These are phyloP conservation scores for Sitobion miscanthi DNA, from an alignment of 1,140 invertebrate genomes.

Conservation along the genomic window DNA sequence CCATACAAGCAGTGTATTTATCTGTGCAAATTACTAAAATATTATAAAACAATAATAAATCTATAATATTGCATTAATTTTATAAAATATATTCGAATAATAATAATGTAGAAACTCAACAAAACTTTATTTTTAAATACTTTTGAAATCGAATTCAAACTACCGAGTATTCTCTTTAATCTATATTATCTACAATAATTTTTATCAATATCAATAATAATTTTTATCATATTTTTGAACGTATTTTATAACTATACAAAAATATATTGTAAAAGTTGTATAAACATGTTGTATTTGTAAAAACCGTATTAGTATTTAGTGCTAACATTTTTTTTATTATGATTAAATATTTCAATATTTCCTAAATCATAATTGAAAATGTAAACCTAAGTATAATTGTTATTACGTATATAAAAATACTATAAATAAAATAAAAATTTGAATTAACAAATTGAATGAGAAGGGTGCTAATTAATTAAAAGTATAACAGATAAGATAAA, in stretches of 20 bases:
- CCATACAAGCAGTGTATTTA: neutral
- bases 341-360: neutral
- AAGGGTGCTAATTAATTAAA: neutral
- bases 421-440: neutral
- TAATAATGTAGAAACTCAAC: neutral
- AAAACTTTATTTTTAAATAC: neutral
- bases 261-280: neutral
- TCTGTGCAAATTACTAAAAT: neutral
- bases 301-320: neutral
- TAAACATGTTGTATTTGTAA: neutral
- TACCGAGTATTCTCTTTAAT: neutral
- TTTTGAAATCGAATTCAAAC: neutral
- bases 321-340: neutral
- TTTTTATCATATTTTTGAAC: neutral
- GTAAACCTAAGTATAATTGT: neutral
- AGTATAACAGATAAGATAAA: neutral
- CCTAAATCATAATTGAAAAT: neutral
- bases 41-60: neutral
- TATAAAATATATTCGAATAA: neutral
- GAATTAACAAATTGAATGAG: neutral
- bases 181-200: neutral
- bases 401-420: neutral
- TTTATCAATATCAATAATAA: neutral
- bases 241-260: neutral
- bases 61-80: neutral